phyloP scores from a whole-genome alignment of 2,888 invertebrate genomes.

The Mystacides longicornis region DNA sequence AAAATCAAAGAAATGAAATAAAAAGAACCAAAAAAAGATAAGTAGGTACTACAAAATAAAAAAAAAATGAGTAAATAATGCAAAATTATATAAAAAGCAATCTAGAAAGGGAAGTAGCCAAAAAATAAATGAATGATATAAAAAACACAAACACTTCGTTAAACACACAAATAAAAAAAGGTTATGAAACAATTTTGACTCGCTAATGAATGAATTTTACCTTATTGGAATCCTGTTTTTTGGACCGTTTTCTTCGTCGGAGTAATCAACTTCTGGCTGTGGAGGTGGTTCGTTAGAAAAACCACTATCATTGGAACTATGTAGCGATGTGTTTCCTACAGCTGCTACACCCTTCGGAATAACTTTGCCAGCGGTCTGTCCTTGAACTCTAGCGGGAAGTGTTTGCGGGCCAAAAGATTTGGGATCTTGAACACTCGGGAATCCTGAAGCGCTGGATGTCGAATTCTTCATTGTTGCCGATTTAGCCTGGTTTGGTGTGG shows the following conservation, averaged over 20 bases:
- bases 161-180: neutral
- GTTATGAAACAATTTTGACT: neutral
- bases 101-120: neutral
- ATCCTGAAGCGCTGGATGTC: constrained; percentile 47
- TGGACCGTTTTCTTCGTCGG: constrained; percentile 73
- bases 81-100: neutral
- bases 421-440: constrained; percentile 44
- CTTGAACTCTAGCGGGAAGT: constrained; percentile 39
- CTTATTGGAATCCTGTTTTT: constrained; percentile 54
- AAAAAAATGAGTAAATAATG: constrained; percentile 7
- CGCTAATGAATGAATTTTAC: constrained; percentile 35
- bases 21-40: constrained; percentile 26
- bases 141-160: neutral
- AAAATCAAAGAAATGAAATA: constrained; percentile 20
- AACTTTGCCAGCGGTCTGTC: constrained; percentile 13
- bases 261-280: constrained; percentile 85
- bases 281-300: constrained; percentile 85
- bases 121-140: neutral
- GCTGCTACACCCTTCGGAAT: constrained; percentile 29
- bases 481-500: constrained; percentile 34
- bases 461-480: constrained; percentile 52
- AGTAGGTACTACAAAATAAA: constrained; percentile 20
- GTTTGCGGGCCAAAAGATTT: constrained; percentile 47
- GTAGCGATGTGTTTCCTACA: constrained; percentile 70
- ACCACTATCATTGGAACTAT: constrained; percentile 88